Evolutionary conservation across 2,888 invertebrate species (phyloP), one percentile per base, ranked within the genome.

Genomic region (Eupithecia vulgata): DNA sequence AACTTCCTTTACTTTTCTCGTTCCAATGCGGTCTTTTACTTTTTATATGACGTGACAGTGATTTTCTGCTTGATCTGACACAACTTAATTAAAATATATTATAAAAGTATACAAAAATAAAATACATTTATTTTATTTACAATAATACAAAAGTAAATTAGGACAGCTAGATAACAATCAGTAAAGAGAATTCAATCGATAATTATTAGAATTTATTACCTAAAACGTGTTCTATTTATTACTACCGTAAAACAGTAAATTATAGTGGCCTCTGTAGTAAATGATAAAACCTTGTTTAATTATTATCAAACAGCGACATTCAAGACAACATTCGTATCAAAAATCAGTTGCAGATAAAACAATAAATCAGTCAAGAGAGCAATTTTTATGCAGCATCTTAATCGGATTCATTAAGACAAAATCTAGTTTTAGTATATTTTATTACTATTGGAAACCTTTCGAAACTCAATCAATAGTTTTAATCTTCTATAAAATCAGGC

Each of bases 401-500:
- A 88, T 88, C 82, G 83, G 79, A 81, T 82, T 85, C 81, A 86
- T 87, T 87, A 88, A 84, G 79, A 80, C 76, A 71, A 34, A 75
- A 82, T 85, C 84, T 85, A 85, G 84, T 87, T 85, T 83, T 79
- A 79, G 80, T 80, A 72, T 79, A 81, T 88, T 87, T 90, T 88
- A 90, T 89, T 82, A 83, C 86, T 85, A 83, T 87, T 80, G 80
- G 80, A 88, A 85, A 87, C 80, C 85, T 87, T 87, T 90, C 84
- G 88, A 87, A 88, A 87, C 85, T 86, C 90, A 90, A 92, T 91
- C 90, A 86, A 84, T 84, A 82, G 82, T 90, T 89, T 90, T 91
- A 92, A 93, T 93, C 91, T 91, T 85, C 87, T 85, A 92, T 91
- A 92, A 92, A 92, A 92, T 91, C 87, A 82, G 87, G 85, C 83